Base-by-base conservation (phyloP, 2,113 vertebrate species). In the Malurus melanocephalus region DNA sequence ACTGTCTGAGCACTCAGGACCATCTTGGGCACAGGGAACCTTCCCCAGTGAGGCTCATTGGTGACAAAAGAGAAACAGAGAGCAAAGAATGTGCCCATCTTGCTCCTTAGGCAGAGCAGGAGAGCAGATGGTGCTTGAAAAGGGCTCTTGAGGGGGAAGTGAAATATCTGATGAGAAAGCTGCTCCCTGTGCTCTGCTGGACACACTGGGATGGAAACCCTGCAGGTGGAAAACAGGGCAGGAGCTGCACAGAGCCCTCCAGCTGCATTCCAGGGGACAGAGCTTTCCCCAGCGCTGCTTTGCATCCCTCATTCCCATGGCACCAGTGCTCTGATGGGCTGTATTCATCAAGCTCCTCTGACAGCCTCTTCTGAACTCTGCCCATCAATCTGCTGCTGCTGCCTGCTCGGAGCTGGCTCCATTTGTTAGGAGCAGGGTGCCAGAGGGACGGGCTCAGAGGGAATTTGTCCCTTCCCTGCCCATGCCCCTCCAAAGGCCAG, bases 401-500 rank as follows among this genome's bases (percentile, higher is more conserved):
- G 22, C 30, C 67, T 76, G 57, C 27, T 69, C 55, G 0, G 7
- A 71, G 60, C 21, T 66, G 11, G 4, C 43, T 89, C 61, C 32
- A 42, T 78, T 78, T 92, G 66, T 83, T 43, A 86, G 49, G 53
- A 84, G 49, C 62, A 21, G 23, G 14, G 42, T 74, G 35, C 26
- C 51, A 56, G 83, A 43, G 57, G 65, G 74, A 33, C 0, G 7
- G 28, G 27, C 32, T 48, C 35, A 52, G 65, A 62, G 57, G 88
- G 80, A 45, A 79, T 85, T 38, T 88, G 87, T 93, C 80, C 42
- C 74, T 49, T 55, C 42, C 55, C 61, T 45, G 35, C 7, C 9
- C 17, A 6, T 3, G 0, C 22, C 33, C 30, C n/a, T 57, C 32
- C 1, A 6, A 35, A 77, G 73, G 46, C 0, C 1, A 64, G 64